phyloP scores from a whole-genome alignment of 1,140 invertebrate genomes.

The Trypoxylus dichotomus region DNA sequence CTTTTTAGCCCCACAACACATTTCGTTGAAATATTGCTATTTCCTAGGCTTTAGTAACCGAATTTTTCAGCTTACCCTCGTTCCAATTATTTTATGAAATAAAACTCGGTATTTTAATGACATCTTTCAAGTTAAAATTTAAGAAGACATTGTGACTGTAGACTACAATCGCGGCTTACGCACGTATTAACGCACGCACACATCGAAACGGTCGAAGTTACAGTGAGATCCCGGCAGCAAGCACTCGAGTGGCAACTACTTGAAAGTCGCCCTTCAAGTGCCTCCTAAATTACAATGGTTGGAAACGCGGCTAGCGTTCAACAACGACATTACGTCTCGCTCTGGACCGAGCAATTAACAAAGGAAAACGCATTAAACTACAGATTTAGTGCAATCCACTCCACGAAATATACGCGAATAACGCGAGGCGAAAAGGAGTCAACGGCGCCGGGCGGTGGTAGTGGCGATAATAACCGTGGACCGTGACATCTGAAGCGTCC shows the following conservation, averaged over 20 bases:
- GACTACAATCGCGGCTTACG: neutral
- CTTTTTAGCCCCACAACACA: no score
- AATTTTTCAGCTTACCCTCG: no score
- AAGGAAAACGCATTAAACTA: slow-evolving; percentile 25
- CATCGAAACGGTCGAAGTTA: neutral
- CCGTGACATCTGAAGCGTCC: slow-evolving; percentile 20
- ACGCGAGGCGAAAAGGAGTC: neutral
- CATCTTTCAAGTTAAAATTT: no score
- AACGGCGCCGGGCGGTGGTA: neutral
- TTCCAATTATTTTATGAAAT: no score
- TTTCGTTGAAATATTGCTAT: no score
- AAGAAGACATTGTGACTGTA: no score
- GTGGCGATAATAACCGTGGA: neutral
- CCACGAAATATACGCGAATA: neutral
- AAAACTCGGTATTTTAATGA: no score
- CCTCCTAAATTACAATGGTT: slow-evolving; percentile 22
- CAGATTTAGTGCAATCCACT: slow-evolving; percentile 18
- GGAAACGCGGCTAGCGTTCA: neutral
- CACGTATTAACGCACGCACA: neutral
- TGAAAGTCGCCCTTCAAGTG: slow-evolving; percentile 20
- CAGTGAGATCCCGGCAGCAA: neutral
- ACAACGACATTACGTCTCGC: neutral
- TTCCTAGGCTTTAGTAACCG: no score
- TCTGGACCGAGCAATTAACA: slow-evolving; percentile 19
- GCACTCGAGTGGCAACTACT: slow-evolving; percentile 9